phyloP scores from a whole-genome alignment of 2,797 vertebrate species.

The Novumbra hubbsi region DNA sequence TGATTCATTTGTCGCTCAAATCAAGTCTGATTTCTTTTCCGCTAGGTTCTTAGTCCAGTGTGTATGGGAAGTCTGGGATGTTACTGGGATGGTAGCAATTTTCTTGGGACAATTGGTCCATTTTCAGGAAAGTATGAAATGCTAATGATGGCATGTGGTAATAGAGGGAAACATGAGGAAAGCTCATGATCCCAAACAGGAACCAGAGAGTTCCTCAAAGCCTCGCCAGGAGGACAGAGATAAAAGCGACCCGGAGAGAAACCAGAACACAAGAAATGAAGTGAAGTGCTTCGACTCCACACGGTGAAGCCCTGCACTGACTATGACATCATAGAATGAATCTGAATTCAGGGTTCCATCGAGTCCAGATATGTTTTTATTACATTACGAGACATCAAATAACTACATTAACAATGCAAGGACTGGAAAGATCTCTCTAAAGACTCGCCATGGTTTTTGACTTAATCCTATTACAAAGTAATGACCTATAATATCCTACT shows the following conservation, averaged over 20 bases:
- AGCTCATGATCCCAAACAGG: slow-evolving; percentile 58
- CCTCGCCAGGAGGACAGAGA: slow-evolving; percentile 52
- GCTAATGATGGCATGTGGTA: slow-evolving; percentile 48
- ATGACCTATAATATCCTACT: background rate
- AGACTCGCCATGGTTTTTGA: background rate
- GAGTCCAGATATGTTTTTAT: background rate
- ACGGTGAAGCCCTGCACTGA: background rate
- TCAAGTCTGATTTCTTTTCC: no score
- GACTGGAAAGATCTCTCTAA: background rate
- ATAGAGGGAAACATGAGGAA: slow-evolving; percentile 25
- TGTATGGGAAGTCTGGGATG: background rate
- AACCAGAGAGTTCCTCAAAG: slow-evolving; percentile 48
- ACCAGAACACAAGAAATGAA: slow-evolving; percentile 3
- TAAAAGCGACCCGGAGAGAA: slow-evolving; percentile 54
- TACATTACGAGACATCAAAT: background rate
- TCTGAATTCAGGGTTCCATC: background rate
- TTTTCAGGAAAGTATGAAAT: background rate
- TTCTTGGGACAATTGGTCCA: background rate
- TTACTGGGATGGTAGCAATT: background rate
- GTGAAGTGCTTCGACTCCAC: background rate
- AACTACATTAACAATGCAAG: background rate
- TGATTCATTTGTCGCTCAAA: no score
- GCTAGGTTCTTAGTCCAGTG: no score
- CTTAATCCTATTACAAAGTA: background rate
- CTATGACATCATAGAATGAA: background rate